These are phyloP conservation scores for Meles meles DNA, from an alignment of 2,113 vertebrate species.

Conservation along the genomic window DNA sequence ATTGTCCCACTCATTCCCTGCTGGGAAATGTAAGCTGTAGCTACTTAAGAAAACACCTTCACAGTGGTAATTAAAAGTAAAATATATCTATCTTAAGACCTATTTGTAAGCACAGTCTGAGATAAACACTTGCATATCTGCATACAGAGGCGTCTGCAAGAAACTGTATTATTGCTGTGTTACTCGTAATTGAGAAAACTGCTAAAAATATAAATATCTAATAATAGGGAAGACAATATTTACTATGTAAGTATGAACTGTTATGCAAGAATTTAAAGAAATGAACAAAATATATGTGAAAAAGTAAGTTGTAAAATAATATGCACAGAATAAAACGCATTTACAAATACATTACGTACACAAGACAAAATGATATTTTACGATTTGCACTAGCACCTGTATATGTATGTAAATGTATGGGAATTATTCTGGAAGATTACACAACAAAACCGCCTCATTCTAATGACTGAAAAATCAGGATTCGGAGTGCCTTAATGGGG, in stretches of 20 bases:
- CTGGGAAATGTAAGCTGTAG: not conserved
- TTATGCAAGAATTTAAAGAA: not conserved
- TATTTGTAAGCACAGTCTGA: not conserved
- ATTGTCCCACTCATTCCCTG: not conserved
- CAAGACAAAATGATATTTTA: not conserved
- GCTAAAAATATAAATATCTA: not conserved
- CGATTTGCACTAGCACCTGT: not conserved
- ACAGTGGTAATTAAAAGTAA: not conserved
- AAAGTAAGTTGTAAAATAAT: not conserved
- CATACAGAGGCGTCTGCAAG: not conserved
- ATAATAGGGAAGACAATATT: not conserved
- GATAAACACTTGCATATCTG: not conserved
- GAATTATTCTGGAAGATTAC: not conserved
- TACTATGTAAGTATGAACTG: not conserved
- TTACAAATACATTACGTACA: not conserved
- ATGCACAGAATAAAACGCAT: not conserved
- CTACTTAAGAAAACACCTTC: not conserved
- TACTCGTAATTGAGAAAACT: not conserved
- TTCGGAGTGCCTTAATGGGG: not conserved
- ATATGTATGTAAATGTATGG: not conserved
- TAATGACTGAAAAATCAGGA: not conserved
- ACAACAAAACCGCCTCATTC: not conserved
- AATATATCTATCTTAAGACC: not conserved
- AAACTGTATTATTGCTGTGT: not conserved
- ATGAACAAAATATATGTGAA: not conserved